Base-by-base conservation (phyloP, 2,888 invertebrate genomes). In the Oasisia sp. region DNA sequence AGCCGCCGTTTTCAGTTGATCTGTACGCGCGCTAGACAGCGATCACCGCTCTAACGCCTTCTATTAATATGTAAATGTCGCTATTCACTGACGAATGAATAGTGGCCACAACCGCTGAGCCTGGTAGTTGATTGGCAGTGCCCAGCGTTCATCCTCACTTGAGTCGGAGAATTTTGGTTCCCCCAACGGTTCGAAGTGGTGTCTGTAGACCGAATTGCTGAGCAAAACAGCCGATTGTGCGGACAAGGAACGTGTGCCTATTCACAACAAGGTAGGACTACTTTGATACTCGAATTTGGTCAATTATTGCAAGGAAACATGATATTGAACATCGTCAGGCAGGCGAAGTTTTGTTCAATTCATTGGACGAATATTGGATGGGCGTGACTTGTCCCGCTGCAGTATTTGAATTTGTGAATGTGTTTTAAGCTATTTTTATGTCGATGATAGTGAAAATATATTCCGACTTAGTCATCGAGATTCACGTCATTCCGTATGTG, bases 61-160 rank as follows among this genome's bases (percentile, higher is more conserved):
- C 74, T 74, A 74, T 74, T 74, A 74, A 27, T 74, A 74, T 74
- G 74, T 74, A 74, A 74, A 74, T 74, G 74, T 19, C n/a, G 74
- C 74, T 74, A 19, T 27, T 19, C 74, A 38, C 38, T 38, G 74
- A 27, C 74, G 74, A 74, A 74, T 74, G 74, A 74, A 74, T n/a
- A 74, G 27, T 0, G 27, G 27, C 74, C n/a, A 74, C 74, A 74
- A 14, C n/a, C 74, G 74, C 74, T 74, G 74, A 74, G 27, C n/a
- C 74, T 19, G n/a, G 74, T 74, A 74, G 74, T 74, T 74, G 74
- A 74, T 74, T 74, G 74, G 74, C 74, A 74, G 74, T n/a, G n/a
- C 2, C 19, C 74, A 74, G 74, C 27, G n/a, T 1, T 74, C 74
- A 7, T 7, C n/a, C 74, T 74, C 5, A 0, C n/a, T 38, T 38